Percentiles rank a stretch among this genome's conserved stretches.
phyloP scores from a whole-genome alignment of 2,797 vertebrate species.

The Bryconaethiops microstoma region DNA sequence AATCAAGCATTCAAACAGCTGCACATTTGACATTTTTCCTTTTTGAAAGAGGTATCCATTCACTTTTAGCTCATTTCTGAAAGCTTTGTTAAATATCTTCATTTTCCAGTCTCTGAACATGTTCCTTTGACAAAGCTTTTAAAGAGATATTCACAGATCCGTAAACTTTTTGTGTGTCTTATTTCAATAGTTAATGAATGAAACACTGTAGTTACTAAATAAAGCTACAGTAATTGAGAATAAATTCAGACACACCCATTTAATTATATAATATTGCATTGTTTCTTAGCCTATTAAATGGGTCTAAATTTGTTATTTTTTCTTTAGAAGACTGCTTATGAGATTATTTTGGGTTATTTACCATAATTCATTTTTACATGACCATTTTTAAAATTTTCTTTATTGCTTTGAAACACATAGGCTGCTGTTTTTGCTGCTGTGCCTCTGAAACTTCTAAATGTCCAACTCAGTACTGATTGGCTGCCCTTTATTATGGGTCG shows the following conservation, averaged over 20 bases:
- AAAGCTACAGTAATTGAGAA: not conserved
- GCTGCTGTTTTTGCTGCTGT: too few relatives aligned
- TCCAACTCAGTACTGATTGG: not conserved
- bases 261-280: not conserved
- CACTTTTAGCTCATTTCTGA: not conserved
- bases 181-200: not conserved
- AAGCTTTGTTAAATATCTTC: not conserved
- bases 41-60: not conserved
- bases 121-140: not conserved
- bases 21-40: not conserved
- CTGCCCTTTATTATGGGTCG: too few relatives aligned
- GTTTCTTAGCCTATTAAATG: not conserved
- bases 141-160: not conserved
- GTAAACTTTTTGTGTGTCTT: not conserved
- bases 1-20: conserved; percentile 20
- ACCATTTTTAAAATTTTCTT: not conserved
- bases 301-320: not conserved
- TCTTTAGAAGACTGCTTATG: too few relatives aligned
- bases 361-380: not conserved
- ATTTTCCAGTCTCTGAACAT: not conserved
- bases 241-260: not conserved
- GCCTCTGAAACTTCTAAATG: too few relatives aligned
- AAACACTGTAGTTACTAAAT: not conserved
- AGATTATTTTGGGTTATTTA: too few relatives aligned
- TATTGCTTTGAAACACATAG: not conserved